Evolutionary conservation across 2,797 vertebrate species (phyloP).

Genomic region (Dicrostonyx torquatus): DNA sequence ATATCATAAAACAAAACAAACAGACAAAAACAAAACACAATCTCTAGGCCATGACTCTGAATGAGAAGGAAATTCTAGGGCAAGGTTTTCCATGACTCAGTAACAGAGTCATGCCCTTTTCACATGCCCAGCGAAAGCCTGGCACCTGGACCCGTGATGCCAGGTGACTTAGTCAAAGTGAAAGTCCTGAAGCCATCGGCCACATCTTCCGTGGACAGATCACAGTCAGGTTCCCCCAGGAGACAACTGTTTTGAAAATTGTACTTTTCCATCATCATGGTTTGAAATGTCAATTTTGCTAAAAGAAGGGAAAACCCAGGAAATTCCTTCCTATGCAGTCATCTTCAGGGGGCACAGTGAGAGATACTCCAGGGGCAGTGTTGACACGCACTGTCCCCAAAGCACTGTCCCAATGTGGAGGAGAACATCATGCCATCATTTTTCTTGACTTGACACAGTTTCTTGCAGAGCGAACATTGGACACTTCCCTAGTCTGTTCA

Average conservation of each 20-base stretch:
- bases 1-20: neutral
- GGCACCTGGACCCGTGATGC: neutral
- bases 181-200: neutral
- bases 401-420: neutral
- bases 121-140: neutral
- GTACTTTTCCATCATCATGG: constrained; percentile 64
- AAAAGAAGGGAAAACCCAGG: constrained; percentile 67
- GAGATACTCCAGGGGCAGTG: constrained; percentile 19
- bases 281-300: constrained; percentile 67
- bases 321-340: constrained; percentile 71
- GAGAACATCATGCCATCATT: rapidly evolving
- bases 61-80: neutral
- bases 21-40: neutral
- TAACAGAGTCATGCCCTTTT: neutral
- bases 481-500: neutral
- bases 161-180: neutral
- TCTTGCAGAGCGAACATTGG: neutral
- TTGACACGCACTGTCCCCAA: neutral
- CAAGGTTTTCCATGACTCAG: neutral
- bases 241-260: constrained; percentile 53
- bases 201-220: neutral
- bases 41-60: neutral
- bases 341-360: constrained; percentile 50
- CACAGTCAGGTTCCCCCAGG: constrained; percentile 19
- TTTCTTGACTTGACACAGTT: neutral